phyloP scores from a whole-genome alignment of 2,797 vertebrate genomes.

The Lutjanus argentimaculatus region DNA sequence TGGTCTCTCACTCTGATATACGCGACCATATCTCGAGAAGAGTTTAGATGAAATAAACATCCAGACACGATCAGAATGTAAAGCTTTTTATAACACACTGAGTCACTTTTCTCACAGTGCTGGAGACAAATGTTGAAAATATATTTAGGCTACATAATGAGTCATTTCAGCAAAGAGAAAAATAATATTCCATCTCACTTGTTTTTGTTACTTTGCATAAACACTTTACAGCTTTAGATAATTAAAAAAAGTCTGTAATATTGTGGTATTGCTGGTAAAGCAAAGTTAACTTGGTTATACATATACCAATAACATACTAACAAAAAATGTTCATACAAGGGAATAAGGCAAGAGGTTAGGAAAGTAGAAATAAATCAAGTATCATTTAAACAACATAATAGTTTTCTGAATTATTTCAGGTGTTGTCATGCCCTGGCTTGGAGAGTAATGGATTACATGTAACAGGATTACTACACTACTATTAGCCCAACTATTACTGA shows the following conservation, averaged over 20 bases:
- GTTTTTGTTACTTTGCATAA: neutral
- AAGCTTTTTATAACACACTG: neutral
- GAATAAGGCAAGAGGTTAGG: neutral
- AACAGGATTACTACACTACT: no score
- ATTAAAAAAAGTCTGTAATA: neutral
- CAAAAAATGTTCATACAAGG: neutral
- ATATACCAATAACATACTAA: neutral
- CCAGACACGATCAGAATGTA: constrained; percentile 22
- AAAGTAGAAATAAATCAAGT: neutral
- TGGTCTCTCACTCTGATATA: constrained; percentile 43
- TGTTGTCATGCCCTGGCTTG: no score
- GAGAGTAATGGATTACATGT: no score
- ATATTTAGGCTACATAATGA: neutral
- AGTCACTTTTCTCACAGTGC: neutral
- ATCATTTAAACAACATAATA: no score
- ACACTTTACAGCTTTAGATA: neutral
- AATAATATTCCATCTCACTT: neutral
- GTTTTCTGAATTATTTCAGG: no score
- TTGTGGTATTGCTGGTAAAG: neutral
- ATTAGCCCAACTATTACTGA: no score
- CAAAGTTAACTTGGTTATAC: neutral
- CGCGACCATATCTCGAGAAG: constrained; percentile 24
- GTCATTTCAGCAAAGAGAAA: neutral
- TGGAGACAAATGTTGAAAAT: neutral
- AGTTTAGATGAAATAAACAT: constrained; percentile 50